These are phyloP conservation scores for Boulengeromyrus knoepffleri DNA, from an alignment of 2,113 vertebrate species.

Conservation along the genomic window DNA sequence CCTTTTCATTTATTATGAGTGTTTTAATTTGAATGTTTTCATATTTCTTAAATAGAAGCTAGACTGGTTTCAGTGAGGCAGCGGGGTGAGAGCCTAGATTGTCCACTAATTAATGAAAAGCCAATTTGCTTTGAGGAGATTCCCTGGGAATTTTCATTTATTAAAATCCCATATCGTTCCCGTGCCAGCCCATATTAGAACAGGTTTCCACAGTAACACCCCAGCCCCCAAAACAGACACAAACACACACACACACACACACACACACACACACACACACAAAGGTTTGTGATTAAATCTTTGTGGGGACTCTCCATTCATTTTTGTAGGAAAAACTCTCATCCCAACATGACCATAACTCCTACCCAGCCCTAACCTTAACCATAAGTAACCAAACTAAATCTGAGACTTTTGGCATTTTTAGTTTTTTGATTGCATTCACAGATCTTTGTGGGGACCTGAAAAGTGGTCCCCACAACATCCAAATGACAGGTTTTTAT, in stretches of 20 bases:
- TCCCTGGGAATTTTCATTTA: slow-evolving; percentile 33
- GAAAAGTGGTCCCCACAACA: no score
- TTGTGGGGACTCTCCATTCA: no score
- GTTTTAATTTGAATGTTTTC: slow-evolving; percentile 57
- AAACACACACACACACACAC: neutral
- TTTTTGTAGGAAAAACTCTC: no score
- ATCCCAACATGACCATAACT: no score
- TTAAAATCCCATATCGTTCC: slow-evolving; percentile 22
- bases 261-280: neutral
- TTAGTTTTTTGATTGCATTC: no score
- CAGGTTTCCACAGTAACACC: neutral
- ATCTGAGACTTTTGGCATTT: no score
- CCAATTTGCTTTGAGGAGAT: slow-evolving; percentile 46
- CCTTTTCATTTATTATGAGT: slow-evolving; percentile 47
- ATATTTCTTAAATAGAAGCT: slow-evolving; percentile 54
- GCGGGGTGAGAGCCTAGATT: slow-evolving; percentile 40
- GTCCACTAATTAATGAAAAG: slow-evolving; percentile 49
- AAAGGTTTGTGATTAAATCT: no score
- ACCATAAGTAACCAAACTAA: no score
- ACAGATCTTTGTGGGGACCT: no score
- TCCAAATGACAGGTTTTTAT: no score
- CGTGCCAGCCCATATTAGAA: slow-evolving; percentile 9
- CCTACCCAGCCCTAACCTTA: no score
- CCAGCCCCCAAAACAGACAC: neutral
- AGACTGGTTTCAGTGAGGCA: slow-evolving; percentile 49